These are phyloP conservation scores for Busseola fusca DNA, from an alignment of 2,888 invertebrate genomes.

Conservation along the genomic window DNA sequence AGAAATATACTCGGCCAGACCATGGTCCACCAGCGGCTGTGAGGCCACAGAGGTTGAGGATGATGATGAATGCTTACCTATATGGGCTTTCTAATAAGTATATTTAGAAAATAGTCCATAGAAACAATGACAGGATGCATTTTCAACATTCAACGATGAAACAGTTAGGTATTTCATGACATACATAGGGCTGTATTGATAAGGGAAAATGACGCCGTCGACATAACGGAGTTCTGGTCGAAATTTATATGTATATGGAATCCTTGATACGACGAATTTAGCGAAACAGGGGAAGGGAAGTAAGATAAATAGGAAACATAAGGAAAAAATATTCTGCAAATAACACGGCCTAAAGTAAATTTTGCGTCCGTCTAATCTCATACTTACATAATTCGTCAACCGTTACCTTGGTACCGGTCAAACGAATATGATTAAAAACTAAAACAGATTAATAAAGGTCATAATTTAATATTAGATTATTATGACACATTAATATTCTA, in stretches of 20 bases:
- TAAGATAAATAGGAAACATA: no score
- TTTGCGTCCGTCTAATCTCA: conserved; percentile 1
- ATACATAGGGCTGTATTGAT: background rate
- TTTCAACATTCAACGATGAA: background rate
- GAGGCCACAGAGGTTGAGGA: background rate
- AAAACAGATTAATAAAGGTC: conserved; percentile 24
- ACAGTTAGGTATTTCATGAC: background rate
- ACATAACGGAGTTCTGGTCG: background rate
- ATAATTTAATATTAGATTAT: conserved; percentile 18
- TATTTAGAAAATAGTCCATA: background rate
- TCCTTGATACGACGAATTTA: no score
- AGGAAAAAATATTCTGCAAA: background rate
- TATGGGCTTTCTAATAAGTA: background rate
- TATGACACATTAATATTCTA: conserved; percentile 21
- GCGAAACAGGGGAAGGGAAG: no score
- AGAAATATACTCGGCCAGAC: background rate
- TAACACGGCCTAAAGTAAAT: background rate
- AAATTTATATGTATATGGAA: no score
- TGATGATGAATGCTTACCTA: background rate
- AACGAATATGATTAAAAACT: conserved; percentile 8
- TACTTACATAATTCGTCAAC: conserved; percentile 12
- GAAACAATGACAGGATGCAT: background rate
- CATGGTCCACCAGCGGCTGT: background rate
- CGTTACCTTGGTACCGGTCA: conserved; percentile 10
- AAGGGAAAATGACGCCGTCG: background rate